A percentile compares a stretch with the other conserved stretches of the same genome.
These are phyloP conservation scores for Dasysyrphus tricinctus DNA, from an alignment of 2,888 invertebrate genomes.

Conservation along the genomic window DNA sequence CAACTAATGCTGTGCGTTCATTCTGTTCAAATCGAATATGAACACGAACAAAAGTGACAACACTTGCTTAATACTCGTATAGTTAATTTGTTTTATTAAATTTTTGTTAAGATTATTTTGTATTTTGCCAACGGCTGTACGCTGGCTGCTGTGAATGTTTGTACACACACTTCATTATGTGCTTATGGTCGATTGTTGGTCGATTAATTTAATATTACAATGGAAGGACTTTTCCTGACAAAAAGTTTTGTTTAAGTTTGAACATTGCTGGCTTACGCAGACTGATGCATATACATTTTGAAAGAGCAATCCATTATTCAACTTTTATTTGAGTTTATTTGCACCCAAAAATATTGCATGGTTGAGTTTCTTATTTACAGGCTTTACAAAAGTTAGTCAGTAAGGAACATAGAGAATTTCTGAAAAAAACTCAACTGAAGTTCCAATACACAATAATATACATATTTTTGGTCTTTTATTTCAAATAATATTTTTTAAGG, in stretches of 20 bases:
- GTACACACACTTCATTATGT: conserved; percentile 35
- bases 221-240: background rate
- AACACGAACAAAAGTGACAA: conserved; percentile 55
- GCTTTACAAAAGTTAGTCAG: too few species aligned
- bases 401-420: too few species aligned
- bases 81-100: conserved; percentile 61
- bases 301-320: too few species aligned
- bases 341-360: too few species aligned
- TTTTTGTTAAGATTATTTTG: conserved; percentile 61
- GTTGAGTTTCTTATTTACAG: too few species aligned
- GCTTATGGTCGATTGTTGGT: conserved; percentile 51
- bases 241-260: background rate
- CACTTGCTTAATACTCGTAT: conserved; percentile 50
- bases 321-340: too few species aligned
- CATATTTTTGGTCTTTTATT: too few species aligned
- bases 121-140: conserved; percentile 70
- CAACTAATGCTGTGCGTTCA: conserved; percentile 22
- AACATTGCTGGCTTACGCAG: background rate
- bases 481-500: too few species aligned
- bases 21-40: background rate
- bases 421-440: too few species aligned
- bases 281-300: too few species aligned
- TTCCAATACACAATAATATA: too few species aligned
- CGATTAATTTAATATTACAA: conserved; percentile 28
- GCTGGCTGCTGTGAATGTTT: conserved; percentile 50